phyloP scores from a whole-genome alignment of 2,888 invertebrate species.

The Pterostichus niger region DNA sequence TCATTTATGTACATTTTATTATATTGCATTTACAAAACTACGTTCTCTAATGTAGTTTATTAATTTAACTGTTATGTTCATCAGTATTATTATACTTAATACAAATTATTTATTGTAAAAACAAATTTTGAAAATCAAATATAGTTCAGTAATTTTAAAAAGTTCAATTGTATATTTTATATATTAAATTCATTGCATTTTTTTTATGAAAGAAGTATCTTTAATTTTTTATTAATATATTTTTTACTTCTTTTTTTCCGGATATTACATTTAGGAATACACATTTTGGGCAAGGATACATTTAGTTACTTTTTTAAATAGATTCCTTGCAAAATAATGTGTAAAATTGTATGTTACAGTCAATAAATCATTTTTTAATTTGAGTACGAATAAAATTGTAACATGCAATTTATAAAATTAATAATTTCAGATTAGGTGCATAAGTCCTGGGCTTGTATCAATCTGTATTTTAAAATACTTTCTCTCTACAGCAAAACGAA shows the following conservation, averaged over 20 bases:
- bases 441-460: constrained; percentile 48
- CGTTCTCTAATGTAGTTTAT: constrained; percentile 29
- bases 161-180: constrained; percentile 28
- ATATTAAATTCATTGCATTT: constrained; percentile 9
- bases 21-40: constrained; percentile 50
- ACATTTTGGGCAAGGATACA: constrained; percentile 10
- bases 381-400: constrained; percentile 11
- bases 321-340: constrained; percentile 13
- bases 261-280: constrained; percentile 1
- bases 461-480: constrained; percentile 70
- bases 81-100: constrained; percentile 51
- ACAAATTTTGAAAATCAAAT: constrained; percentile 30
- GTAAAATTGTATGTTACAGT: constrained; percentile 45
- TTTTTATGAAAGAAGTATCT: not conserved
- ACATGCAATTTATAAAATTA: constrained; percentile 29
- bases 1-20: constrained; percentile 61
- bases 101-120: constrained; percentile 51
- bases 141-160: constrained; percentile 32
- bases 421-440: constrained; percentile 56
- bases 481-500: constrained; percentile 76
- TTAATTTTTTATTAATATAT: not conserved
- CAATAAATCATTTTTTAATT: not conserved
- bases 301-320: not conserved
- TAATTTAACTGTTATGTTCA: constrained; percentile 41
- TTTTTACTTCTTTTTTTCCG: not conserved